Conservation (phyloP, 2,113 vertebrate species). For the Gasterosteus nipponicus region DNA sequence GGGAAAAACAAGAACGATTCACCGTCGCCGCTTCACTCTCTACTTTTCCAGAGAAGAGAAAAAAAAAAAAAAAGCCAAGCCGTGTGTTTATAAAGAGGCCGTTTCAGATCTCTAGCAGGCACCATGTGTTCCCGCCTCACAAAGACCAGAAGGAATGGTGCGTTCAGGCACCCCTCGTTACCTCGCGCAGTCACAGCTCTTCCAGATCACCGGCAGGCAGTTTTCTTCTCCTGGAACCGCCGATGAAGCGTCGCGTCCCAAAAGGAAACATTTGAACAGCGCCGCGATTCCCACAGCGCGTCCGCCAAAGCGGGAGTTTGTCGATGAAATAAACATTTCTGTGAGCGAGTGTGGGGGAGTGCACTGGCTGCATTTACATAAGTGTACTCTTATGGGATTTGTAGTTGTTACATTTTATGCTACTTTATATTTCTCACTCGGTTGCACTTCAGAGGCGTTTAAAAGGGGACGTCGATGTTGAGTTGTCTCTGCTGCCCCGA, state of each 20-base stretch:
- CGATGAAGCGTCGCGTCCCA: background rate
- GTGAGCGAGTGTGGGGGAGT: background rate
- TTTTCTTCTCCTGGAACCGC: background rate
- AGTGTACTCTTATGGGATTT: background rate
- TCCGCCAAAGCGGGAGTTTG: background rate
- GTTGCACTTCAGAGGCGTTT: background rate
- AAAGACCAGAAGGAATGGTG: conserved; percentile 20
- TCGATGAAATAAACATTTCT: background rate
- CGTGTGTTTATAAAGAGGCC: too few relatives aligned
- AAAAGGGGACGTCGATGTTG: background rate
- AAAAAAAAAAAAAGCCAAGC: too few relatives aligned
- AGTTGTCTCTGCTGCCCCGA: background rate
- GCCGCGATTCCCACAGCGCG: background rate
- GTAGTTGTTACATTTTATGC: background rate
- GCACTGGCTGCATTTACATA: background rate
- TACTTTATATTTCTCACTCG: background rate
- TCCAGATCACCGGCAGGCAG: conserved; percentile 3
- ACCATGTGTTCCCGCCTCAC: background rate
- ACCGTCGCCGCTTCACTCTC: background rate
- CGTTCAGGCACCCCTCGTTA: conserved; percentile 19
- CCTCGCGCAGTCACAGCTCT: conserved; percentile 3
- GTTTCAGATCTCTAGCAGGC: too few relatives aligned
- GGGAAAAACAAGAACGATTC: background rate
- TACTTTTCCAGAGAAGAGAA: background rate
- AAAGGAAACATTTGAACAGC: background rate